phyloP scores from a whole-genome alignment of 2,113 vertebrate species.

The Vidua macroura region DNA sequence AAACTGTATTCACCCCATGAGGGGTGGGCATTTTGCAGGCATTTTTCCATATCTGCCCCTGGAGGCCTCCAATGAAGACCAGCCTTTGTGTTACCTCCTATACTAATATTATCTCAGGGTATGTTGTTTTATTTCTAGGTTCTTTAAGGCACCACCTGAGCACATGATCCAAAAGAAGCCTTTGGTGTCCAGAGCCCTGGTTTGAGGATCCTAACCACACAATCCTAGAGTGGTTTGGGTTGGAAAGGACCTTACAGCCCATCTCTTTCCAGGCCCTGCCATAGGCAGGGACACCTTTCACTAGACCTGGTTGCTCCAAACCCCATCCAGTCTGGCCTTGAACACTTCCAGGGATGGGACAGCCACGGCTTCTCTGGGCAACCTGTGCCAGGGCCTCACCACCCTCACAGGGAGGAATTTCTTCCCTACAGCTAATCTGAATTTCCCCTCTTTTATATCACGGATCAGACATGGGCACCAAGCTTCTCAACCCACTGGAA shows the following conservation, averaged over 20 bases:
- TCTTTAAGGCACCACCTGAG: neutral
- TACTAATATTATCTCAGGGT: neutral
- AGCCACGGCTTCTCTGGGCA: neutral
- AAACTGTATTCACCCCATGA: neutral
- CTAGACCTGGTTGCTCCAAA: neutral
- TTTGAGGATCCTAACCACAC: neutral
- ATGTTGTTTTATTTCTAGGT: neutral
- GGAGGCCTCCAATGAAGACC: neutral
- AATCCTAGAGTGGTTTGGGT: neutral
- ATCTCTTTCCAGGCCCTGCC: neutral
- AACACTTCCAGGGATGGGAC: neutral
- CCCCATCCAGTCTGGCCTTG: neutral
- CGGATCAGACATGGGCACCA: accelerated
- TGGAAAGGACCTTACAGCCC: neutral
- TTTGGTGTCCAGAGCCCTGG: neutral
- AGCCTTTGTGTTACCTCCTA: neutral
- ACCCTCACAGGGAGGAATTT: neutral
- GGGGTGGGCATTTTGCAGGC: neutral
- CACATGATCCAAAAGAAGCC: neutral
- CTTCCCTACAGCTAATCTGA: neutral
- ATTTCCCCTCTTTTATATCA: neutral
- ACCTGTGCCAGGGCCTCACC: neutral
- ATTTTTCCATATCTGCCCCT: neutral
- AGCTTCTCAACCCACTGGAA: neutral
- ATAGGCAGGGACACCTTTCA: neutral